A percentile compares a stretch with the other conserved stretches of the same genome.
These are phyloP conservation scores for Xylota segnis DNA, from an alignment of 2,888 invertebrate genomes.

Conservation along the genomic window DNA sequence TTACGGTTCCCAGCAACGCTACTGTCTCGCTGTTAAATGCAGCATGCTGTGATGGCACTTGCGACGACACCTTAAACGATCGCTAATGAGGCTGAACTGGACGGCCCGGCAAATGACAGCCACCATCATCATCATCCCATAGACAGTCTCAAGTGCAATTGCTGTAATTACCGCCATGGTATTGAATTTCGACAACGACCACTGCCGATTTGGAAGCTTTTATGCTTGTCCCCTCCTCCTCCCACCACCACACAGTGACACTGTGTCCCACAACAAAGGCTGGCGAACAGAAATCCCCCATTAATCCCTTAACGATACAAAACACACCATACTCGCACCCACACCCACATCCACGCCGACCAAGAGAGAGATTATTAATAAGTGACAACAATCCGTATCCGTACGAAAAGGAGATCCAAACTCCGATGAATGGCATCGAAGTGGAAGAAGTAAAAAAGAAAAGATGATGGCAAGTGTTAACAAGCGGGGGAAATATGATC, in stretches of 20 bases:
- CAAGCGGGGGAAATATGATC: constrained; percentile 76
- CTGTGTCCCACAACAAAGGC: constrained; percentile 49
- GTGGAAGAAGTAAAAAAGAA: constrained; percentile 54
- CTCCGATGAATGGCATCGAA: constrained; percentile 61
- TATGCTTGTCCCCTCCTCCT: background rate
- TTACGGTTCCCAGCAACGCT: constrained; percentile 30
- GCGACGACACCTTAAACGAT: constrained; percentile 67
- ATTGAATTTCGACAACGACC: constrained; percentile 68
- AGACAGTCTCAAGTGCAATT: constrained; percentile 75
- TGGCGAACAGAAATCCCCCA: constrained; percentile 70
- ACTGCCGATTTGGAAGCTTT: constrained; percentile 65
- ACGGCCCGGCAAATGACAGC: constrained; percentile 13
- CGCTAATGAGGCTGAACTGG: constrained; percentile 66
- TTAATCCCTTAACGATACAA: constrained; percentile 76
- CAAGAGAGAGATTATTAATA: constrained; percentile 69
- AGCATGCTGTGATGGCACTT: constrained; percentile 63
- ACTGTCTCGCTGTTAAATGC: constrained; percentile 27
- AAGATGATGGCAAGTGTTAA: constrained; percentile 74
- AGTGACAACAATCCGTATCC: constrained; percentile 73
- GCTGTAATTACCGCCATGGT: constrained; percentile 72
- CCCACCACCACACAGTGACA: background rate
- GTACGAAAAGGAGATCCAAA: constrained; percentile 62
- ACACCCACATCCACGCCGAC: constrained; percentile 3
- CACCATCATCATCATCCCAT: constrained; percentile 23
- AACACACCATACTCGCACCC: constrained; percentile 35